Evolutionary conservation across 2,113 vertebrate species (phyloP).

Genomic region (Catagonus wagneri): DNA sequence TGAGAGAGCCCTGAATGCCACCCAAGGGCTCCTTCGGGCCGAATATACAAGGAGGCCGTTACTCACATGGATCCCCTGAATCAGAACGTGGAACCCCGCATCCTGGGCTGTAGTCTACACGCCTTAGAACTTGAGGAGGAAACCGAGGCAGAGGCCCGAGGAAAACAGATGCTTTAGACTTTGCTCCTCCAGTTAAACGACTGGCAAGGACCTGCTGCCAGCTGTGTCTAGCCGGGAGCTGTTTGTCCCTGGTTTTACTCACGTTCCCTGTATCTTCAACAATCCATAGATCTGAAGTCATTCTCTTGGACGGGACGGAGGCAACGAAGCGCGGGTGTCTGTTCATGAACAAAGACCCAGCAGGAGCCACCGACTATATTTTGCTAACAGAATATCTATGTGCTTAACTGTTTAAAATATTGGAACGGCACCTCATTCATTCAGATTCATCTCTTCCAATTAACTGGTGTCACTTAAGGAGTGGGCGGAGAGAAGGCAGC

Average conservation of each 20-base stretch:
- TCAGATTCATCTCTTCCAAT: constrained; percentile 37
- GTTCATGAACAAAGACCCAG: background rate
- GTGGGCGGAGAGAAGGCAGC: background rate
- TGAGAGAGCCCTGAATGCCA: background rate
- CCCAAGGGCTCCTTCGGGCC: background rate
- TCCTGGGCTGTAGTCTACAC: background rate
- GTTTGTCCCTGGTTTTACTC: too few relatives aligned
- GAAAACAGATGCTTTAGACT: background rate
- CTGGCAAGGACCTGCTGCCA: background rate
- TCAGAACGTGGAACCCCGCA: background rate
- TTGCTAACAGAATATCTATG: background rate
- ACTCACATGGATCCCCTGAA: too few relatives aligned
- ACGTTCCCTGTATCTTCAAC: background rate
- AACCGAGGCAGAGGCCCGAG: background rate
- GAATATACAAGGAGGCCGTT: background rate
- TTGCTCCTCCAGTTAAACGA: background rate
- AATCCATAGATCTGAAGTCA: background rate
- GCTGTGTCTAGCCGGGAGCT: background rate
- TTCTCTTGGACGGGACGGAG: background rate
- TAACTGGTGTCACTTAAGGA: background rate
- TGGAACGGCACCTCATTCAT: constrained; percentile 38
- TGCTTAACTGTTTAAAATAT: background rate
- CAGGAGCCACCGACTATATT: background rate
- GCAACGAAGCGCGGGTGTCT: background rate
- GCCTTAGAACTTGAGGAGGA: background rate